Evolutionary conservation across 2,888 invertebrate genomes (phyloP), one percentile per base, ranked within the genome.

Genomic region (Andrena bucephala): DNA sequence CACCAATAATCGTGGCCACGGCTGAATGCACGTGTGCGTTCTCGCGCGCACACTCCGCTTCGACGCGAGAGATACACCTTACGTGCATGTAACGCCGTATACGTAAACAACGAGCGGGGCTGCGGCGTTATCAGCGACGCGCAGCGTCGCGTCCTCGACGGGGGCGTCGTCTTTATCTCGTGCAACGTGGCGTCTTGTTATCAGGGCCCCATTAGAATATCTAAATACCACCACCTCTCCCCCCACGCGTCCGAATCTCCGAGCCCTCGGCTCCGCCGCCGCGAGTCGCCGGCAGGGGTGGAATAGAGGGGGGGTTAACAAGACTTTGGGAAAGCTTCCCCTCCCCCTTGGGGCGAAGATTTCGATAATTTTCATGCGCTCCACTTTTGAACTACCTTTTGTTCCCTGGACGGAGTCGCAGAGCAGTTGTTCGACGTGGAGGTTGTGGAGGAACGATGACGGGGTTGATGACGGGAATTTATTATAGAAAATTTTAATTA

Each of bases 151-250:
- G 85, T 77, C 88, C 88, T 85, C 90, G 87, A 87, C 87, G 89
- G 80, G 81, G 85, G 88, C 88, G 90, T 90, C 91, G 92, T 92
- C 93, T 93, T 93, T 93, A 93, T 93, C 93, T 91, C 90, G 89
- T 7, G 91, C 90, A 91, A 91, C 92, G 92, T 86, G 88, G 90
- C 91, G 93, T 93, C 93, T 92, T 92, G 93, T 94, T 94, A 94
- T 94, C 94, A 90, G 92, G 87, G 89, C 90, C 91, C 94, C 94
- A 94, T 94, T 94, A 94, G 94, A 94, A 94, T 94, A 94, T 94
- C 94, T 94, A 94, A 94, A 94, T 94, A 94, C 93, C 93, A 92
- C 36, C 13, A 20, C 20, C 20, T 20, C 20, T 20, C 3, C 13
- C 13, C 42, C 89, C 88, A 8, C 74, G 84, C 81, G 87, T 85